These are phyloP conservation scores for Meriones unguiculatus DNA, from an alignment of 2,113 vertebrate genomes.

Conservation along the genomic window DNA sequence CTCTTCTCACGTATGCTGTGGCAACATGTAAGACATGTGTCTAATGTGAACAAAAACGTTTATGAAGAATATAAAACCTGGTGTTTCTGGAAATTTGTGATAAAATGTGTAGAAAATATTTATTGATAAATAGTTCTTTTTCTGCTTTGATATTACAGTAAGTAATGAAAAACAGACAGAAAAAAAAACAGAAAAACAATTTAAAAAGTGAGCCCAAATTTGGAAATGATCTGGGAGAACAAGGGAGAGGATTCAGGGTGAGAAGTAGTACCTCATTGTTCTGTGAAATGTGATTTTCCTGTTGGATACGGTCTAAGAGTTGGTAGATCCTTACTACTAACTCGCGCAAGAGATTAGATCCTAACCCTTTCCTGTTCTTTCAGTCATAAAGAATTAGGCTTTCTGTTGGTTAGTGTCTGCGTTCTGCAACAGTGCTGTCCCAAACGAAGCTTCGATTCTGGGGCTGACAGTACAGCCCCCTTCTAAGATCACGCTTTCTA, in stretches of 20 bases:
- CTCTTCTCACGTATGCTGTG: not conserved
- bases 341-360: not conserved
- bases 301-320: not conserved
- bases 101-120: slow-evolving; percentile 18
- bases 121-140: not conserved
- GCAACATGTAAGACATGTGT: not conserved
- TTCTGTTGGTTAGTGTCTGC: not conserved
- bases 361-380: not conserved
- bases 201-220: not conserved
- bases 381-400: not conserved
- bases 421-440: not conserved
- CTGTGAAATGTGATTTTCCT: not conserved
- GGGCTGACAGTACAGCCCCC: not conserved
- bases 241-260: not conserved
- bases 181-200: not conserved
- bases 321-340: not conserved
- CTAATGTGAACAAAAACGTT: not conserved
- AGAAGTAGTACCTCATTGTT: not conserved
- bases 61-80: not conserved
- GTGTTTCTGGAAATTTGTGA: slow-evolving; percentile 29
- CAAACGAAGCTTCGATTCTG: not conserved
- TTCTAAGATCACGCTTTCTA: not conserved
- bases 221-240: not conserved
- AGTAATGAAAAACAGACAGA: not conserved
- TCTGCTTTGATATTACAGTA: not conserved